These are phyloP conservation scores for Chelon labrosus DNA, from an alignment of 2,797 vertebrate genomes.

Conservation along the genomic window DNA sequence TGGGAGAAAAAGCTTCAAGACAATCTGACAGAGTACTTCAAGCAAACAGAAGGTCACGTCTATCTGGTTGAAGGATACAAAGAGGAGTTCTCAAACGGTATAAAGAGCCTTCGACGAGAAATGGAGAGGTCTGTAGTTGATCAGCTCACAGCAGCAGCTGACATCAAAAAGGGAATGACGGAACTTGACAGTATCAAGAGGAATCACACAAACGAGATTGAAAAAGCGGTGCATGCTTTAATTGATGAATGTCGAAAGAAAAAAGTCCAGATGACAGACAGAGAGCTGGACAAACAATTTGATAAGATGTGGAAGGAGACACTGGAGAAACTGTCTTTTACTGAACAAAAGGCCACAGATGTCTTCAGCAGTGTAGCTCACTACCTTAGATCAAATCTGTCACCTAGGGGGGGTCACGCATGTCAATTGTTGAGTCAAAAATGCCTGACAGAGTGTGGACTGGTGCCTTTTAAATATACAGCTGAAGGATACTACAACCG, in stretches of 20 bases:
- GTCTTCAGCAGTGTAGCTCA: not conserved
- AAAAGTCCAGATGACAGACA: not conserved
- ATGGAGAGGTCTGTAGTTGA: conserved; percentile 48
- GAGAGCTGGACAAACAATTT: conserved; percentile 63
- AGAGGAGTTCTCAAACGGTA: conserved; percentile 70
- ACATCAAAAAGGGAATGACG: conserved; percentile 45
- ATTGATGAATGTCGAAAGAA: conserved; percentile 52
- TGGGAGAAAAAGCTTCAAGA: conserved; percentile 59
- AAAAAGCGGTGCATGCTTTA: conserved; percentile 44
- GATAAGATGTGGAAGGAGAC: conserved; percentile 70
- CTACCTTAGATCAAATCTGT: conserved; percentile 62
- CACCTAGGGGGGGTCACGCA: conserved; percentile 34
- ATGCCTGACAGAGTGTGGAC: not conserved
- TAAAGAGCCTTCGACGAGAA: conserved; percentile 59
- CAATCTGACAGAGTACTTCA: conserved; percentile 67
- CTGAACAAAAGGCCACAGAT: not conserved
- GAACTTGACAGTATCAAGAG: conserved; percentile 62
- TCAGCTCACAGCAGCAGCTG: conserved; percentile 51
- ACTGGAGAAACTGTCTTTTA: conserved; percentile 3
- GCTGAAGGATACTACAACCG: fast-evolving
- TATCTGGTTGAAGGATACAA: conserved; percentile 73
- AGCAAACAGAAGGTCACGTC: conserved; percentile 66
- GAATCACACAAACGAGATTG: conserved; percentile 57
- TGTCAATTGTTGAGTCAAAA: conserved; percentile 16
- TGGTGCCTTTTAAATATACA: conserved; percentile 23